Conservation (phyloP, 2,888 invertebrate genomes). For the Mamestra brassicae region DNA sequence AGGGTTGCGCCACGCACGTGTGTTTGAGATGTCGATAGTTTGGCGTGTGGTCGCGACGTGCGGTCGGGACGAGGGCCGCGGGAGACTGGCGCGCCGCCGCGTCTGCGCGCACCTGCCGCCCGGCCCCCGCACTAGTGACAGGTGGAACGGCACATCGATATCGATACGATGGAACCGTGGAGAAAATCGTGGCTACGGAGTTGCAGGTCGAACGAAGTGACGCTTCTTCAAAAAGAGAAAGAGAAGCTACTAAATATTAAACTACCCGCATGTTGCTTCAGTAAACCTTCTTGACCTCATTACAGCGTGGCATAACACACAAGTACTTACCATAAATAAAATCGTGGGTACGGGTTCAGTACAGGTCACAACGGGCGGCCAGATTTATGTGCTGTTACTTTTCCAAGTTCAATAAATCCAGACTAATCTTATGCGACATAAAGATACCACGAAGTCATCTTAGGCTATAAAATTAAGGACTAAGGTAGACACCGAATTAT, state of each 20-base stretch:
- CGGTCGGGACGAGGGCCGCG: conserved; percentile 83
- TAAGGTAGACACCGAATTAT: too few relatives aligned
- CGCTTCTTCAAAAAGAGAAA: too few relatives aligned
- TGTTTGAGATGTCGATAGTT: conserved; percentile 82
- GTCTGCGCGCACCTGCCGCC: conserved; percentile 88
- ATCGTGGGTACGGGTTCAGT: conserved; percentile 44
- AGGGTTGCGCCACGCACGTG: conserved; percentile 89
- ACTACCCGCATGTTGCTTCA: too few relatives aligned
- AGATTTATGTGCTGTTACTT: conserved; percentile 38
- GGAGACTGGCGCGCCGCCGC: conserved; percentile 89
- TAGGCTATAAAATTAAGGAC: too few relatives aligned
- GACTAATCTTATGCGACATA: conserved; percentile 23
- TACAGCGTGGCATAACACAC: not conserved
- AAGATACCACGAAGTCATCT: not conserved
- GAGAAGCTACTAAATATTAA: too few relatives aligned
- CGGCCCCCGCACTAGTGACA: conserved; percentile 85
- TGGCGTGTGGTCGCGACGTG: conserved; percentile 79
- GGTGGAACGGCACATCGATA: conserved; percentile 83
- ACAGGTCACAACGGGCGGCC: conserved; percentile 40
- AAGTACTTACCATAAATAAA: conserved; percentile 29
- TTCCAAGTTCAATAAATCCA: conserved; percentile 29
- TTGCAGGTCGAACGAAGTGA: not conserved
- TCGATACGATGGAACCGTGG: conserved; percentile 75
- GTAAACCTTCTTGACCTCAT: not conserved
- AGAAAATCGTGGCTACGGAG: conserved; percentile 2